Percentiles rank a stretch among this genome's conserved stretches.
Evolutionary conservation across 2,797 vertebrate genomes (phyloP).

Genomic region (Anolis apletophallus): DNA sequence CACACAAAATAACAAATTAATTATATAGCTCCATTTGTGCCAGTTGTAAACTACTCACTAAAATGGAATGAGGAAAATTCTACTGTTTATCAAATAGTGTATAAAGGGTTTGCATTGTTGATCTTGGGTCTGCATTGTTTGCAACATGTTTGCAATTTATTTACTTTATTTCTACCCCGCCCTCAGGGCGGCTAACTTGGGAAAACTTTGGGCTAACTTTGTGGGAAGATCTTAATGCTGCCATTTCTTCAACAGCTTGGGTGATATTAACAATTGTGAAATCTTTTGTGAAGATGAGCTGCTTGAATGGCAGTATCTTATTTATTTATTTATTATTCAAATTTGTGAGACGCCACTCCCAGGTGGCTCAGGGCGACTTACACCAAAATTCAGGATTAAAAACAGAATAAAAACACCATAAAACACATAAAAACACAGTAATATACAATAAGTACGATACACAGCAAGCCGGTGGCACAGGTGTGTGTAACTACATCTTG

Average conservation of each 20-base stretch:
- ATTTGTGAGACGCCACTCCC: no score
- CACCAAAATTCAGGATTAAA: no score
- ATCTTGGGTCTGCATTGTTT: conserved; percentile 49
- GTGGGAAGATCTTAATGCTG: conserved; percentile 44
- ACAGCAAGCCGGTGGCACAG: no score
- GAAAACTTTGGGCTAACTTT: conserved; percentile 50
- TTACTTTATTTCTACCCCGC: no score
- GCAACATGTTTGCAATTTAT: conserved; percentile 59
- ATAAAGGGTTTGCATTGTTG: conserved; percentile 50
- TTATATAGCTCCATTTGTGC: conserved; percentile 2
- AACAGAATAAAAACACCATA: no score
- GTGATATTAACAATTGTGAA: conserved; percentile 51
- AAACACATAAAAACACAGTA: no score
- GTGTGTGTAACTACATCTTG: no score
- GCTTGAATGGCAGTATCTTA: conserved; percentile 14
- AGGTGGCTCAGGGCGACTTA: no score
- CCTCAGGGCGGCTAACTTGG: no score
- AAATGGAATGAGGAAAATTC: not conserved
- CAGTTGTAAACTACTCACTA: conserved; percentile 21
- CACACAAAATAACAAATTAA: conserved; percentile 21
- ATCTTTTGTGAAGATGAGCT: conserved; percentile 14
- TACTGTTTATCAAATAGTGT: conserved; percentile 29
- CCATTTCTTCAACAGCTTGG: conserved; percentile 29
- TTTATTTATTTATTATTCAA: no score
- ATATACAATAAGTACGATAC: no score